phyloP scores from a whole-genome alignment of 2,113 vertebrate species.

The Epinephelus fuscoguttatus region DNA sequence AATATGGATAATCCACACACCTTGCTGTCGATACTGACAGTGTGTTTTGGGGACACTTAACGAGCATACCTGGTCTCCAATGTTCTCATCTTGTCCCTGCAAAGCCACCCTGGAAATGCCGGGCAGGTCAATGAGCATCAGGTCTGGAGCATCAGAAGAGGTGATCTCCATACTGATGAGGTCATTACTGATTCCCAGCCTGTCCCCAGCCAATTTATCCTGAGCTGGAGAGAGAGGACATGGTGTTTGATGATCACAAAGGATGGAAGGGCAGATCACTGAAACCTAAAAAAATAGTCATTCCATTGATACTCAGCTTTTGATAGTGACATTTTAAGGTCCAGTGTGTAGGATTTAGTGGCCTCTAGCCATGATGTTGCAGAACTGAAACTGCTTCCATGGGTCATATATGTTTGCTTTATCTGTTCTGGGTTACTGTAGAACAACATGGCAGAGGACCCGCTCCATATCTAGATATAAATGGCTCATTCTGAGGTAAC shows the following conservation, averaged over 20 bases:
- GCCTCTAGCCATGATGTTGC: too few relatives aligned
- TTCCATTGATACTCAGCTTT: not conserved
- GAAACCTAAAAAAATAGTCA: not conserved
- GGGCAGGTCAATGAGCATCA: constrained; percentile 95
- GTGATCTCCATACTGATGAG: constrained; percentile 90
- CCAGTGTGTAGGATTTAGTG: too few relatives aligned
- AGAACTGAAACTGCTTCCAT: too few relatives aligned
- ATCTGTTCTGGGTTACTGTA: too few relatives aligned
- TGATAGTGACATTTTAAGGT: not conserved
- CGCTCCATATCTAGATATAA: too few relatives aligned
- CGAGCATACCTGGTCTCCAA: constrained; percentile 84
- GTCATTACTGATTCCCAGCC: constrained; percentile 83
- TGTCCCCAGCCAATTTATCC: constrained; percentile 82
- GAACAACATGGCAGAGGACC: too few relatives aligned
- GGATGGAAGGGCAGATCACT: not conserved
- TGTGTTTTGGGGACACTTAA: not conserved
- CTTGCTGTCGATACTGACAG: too few relatives aligned
- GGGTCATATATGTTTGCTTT: too few relatives aligned
- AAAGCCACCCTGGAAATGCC: constrained; percentile 92
- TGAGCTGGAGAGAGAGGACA: constrained; percentile 84
- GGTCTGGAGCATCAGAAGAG: constrained; percentile 88
- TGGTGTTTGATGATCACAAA: not conserved
- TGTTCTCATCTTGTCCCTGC: constrained; percentile 88
- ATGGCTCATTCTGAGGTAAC: too few relatives aligned
- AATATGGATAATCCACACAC: not conserved